Evolutionary conservation across 2,113 vertebrate genomes (phyloP), one percentile per base, ranked within the genome.

Genomic region (Phyllostomus hastatus): DNA sequence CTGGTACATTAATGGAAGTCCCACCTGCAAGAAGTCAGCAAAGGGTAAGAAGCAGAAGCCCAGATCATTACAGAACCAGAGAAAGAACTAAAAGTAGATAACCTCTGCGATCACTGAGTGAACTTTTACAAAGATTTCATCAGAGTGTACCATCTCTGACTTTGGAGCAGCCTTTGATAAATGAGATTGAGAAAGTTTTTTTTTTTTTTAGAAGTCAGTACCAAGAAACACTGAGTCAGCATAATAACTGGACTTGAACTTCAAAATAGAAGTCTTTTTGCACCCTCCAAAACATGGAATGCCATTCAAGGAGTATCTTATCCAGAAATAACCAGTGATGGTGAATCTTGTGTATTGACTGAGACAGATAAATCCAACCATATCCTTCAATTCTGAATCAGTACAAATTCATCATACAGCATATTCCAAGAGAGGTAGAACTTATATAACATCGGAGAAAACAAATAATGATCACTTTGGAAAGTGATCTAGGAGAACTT

Each of bases 171-270:
- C 90, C 98, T 89, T 92, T 97, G 4, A 94, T 97, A 2, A 96
- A 97, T 19, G 98, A 99, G 95, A 97, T 98, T 99, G 97, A 99
- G 98, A 78, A 7, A 28, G 14, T 67, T 99, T 98, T 31, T 41
- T 99, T 98, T 31, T 41, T 99, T 99, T 41, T 99, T 99, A 98
- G 98, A 98, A 99, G 98, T 97, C 99, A 99, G 95, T 99, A 99
- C 69, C 98, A 99, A 19, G 97, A 99, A 92, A 98, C 98, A 4
- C 96, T 99, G 26, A 98, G 99, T 84, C 99, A 99, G 95, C 98
- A 75, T 41, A 98, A n/a, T 97, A 0, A 81, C 41, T 86, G 86
- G 98, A 98, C 61, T 93, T 86, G 98, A 98, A 92, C 50, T 96
- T 59, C 97, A 98, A 26, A 96, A 67, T 26, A 96, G 95, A 17